Base-by-base conservation (phyloP, 2,888 invertebrate genomes). In the Napeogenes sylphis region DNA sequence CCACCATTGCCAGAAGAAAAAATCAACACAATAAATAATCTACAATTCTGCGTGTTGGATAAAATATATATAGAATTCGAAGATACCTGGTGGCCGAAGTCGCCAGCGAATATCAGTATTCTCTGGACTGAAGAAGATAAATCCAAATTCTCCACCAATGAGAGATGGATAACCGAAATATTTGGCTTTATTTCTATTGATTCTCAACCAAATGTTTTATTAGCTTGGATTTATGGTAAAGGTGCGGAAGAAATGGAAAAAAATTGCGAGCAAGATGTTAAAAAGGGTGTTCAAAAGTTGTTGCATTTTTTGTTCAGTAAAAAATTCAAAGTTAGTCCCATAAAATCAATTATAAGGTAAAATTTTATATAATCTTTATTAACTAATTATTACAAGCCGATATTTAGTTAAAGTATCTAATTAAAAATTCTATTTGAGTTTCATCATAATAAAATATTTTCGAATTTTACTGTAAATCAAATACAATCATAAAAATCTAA, bases 41-140 rank as follows among this genome's bases (percentile, higher is more conserved):
- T 95, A n/a, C 92, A 92, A 42, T 91, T 94, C 69, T 94, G 94
- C 33, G 87, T 92, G 12, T 91, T 94, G 2, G 92, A 94, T 75
- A 95, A 95, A 85, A 92, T 95, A 65, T 94, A 93, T 77, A 83
- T 95, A 2, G 92, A 93, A 75, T 95, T 94, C 77, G 90, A 92
- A 2, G 78, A 88, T 47, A 88, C 91, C 0, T 95, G 95, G 93
- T 95, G 95, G 94, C 90, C 84, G 0, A 79, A 82, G 58, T 70
- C 74, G 0, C 81, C 85, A 2, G 81, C 85, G 12, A 91, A 89
- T 55, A 91, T 94, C 71, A 83, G 86, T 38, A 79, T 94, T 2
- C 73, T 94, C 3, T 94, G 94, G 93, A 81, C 83, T 0, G 84
- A 91, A 2, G 83, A 91, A 66, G 92, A 92, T 64, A 91, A 90